Evolutionary conservation across 30 jellyfish, hydroid and myxozoan genomes (phyloP), one percentile per base, ranked within the genome.

Genomic region (Aurelia aurita complex sp. Pacific): DNA sequence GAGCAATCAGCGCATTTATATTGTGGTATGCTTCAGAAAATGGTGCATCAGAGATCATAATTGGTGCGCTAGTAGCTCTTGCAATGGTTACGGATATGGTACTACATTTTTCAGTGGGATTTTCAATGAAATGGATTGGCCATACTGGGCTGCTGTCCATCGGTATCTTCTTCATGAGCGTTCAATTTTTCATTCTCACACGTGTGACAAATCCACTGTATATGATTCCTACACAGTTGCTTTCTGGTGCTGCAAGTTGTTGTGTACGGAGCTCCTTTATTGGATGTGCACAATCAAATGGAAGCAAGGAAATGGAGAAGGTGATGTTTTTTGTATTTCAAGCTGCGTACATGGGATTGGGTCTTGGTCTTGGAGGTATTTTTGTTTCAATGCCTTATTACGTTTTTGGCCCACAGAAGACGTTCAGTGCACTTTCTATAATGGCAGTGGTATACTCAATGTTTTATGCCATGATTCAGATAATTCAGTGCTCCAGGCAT

Each of bases 101-200:
- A 2, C 64, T 87, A 65, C 89, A 87, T 64, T 69, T 71, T n/a
- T 74, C 89, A 32, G 89, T 86, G 23, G 96, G 96, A 10, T 33
- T 55, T 42, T 87, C 96, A 15, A 87, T 81, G 79, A 79, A 79
- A 72, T 87, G 96, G 96, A 87, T 87, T 77, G 96, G 96, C 16
- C 91, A 78, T 60, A 46, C 77, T 8, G 96, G 96, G 11, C 70
- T 87, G 1, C 57, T 87, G 59, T 75, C 90, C 43, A 78, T 69
- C 46, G 90, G 90, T n/a, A 73, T 87, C 36, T 72, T 87, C 65
- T 50, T 87, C 7, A 54, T 77, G 73, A 74, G 91, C 74, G 57
- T 79, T 8, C 96, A 87, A 68, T 79, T 87, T 52, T 77, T 78
- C 70, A 63, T 79, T 51, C 79, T 87, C 51, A n/a, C 88, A 19